Percentiles rank a stretch among this genome's conserved stretches.
Conservation (phyloP, 2,888 invertebrate genomes). For the Leucozona laternaria region DNA sequence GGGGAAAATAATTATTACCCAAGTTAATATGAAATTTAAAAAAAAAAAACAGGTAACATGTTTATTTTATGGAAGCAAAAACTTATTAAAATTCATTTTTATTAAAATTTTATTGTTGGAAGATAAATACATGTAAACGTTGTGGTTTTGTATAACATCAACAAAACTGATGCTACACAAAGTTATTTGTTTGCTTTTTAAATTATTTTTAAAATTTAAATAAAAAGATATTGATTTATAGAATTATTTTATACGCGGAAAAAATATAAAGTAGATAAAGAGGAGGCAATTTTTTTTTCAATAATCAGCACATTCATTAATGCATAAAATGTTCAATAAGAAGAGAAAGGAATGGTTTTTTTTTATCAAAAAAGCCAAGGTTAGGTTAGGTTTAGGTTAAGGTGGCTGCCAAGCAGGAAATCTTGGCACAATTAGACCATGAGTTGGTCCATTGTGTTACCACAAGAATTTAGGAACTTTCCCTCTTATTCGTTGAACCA, state of each 20-base stretch:
- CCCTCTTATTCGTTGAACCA: too few relatives aligned
- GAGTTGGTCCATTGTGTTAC: too few relatives aligned
- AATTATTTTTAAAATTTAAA: background rate
- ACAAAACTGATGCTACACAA: background rate
- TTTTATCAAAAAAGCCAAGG: too few relatives aligned
- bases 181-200: background rate
- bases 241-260: background rate
- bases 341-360: too few relatives aligned
- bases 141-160: background rate
- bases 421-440: too few relatives aligned
- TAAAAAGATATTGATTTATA: background rate
- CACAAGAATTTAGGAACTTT: too few relatives aligned
- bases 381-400: too few relatives aligned
- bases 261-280: background rate
- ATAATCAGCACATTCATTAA: background rate
- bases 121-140: background rate
- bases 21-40: conserved; percentile 4
- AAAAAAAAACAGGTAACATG: background rate
- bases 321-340: too few relatives aligned
- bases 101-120: background rate
- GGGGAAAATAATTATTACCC: background rate
- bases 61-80: background rate
- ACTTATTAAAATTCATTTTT: conserved; percentile 14
- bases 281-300: background rate
- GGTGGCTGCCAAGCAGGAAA: too few relatives aligned